phyloP scores from a whole-genome alignment of 2,797 vertebrate genomes.

The Streptopelia turtur region DNA sequence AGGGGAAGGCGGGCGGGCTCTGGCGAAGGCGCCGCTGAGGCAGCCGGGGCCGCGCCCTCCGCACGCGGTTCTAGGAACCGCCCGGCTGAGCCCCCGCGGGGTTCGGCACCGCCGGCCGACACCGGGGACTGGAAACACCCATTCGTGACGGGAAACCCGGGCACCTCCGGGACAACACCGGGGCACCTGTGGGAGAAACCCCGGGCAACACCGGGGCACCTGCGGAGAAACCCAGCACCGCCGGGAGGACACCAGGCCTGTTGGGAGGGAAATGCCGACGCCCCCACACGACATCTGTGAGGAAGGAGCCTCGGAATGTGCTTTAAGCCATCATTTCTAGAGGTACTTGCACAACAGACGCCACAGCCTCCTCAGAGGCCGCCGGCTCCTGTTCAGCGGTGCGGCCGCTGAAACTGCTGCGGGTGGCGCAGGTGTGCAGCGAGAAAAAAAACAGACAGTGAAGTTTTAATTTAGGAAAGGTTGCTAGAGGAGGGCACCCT shows the following conservation, averaged over 20 bases:
- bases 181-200: not conserved
- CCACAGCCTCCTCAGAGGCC: fast-evolving
- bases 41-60: not conserved
- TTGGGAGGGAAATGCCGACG: not conserved
- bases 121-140: fast-evolving
- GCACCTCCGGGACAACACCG: fast-evolving
- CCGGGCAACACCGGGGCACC: fast-evolving
- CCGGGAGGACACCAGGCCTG: too few relatives aligned
- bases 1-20: fast-evolving
- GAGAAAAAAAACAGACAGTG: not conserved
- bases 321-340: too few relatives aligned
- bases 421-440: too few relatives aligned
- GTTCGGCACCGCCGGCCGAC: fast-evolving
- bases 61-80: not conserved
- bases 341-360: not conserved
- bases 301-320: not conserved
- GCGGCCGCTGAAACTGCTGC: fast-evolving
- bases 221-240: not conserved
- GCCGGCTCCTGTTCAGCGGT: not conserved
- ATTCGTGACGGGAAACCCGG: not conserved
- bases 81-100: fast-evolving
- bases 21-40: fast-evolving
- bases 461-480: not conserved
- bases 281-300: too few relatives aligned
- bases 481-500: not conserved